Base-by-base conservation (phyloP, 2,113 vertebrate genomes). In the Trogon melanurus region DNA sequence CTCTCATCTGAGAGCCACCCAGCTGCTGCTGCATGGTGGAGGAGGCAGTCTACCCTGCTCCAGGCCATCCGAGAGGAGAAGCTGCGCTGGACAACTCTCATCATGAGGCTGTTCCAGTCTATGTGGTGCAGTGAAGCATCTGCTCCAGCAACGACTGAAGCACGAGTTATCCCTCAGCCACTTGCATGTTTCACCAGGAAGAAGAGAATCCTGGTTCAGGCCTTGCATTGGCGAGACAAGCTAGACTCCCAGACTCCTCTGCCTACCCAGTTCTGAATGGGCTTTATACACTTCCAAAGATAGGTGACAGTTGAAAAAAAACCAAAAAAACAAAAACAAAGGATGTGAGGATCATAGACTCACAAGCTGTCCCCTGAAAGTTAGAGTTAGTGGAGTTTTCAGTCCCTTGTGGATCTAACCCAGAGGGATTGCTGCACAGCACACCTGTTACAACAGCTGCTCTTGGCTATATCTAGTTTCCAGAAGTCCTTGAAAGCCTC, bases 381-480 rank as follows among this genome's bases (percentile, higher is more conserved):
- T 21, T 5, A 0, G 58, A 73, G 53, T 26, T 67, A 36, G 32
- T 14, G 23, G 44, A 29, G 6, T 10, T 75, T 89, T 84, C 57
- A 61, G 5, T 87, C 73, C 19, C 34, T 41, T 56, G 48, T 27
- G 73, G 29, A 57, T 89, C 32, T 79, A 74, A 87, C 65, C 48
- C 73, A 16, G 45, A 84, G 65, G 20, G 70, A 72, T 79, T 16
- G 1, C 53, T 48, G 76, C 56, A 38, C 47, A 78, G 7, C 57
- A 75, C 91, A 93, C 94, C 86, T 96, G 96, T 89, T 79, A 71
- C 64, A 85, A 32, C 91, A 96, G 93, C 89, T 96, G 91, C 51
- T 91, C 44, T 38, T 60, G 71, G 27, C 88, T 67, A 11, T 94
- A 91, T 95, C 79, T 60, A 78, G 64, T 97, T 97, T 97, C 94